These are phyloP conservation scores for Hippocampus zosterae DNA, from an alignment of 2,113 vertebrate species.

Conservation along the genomic window DNA sequence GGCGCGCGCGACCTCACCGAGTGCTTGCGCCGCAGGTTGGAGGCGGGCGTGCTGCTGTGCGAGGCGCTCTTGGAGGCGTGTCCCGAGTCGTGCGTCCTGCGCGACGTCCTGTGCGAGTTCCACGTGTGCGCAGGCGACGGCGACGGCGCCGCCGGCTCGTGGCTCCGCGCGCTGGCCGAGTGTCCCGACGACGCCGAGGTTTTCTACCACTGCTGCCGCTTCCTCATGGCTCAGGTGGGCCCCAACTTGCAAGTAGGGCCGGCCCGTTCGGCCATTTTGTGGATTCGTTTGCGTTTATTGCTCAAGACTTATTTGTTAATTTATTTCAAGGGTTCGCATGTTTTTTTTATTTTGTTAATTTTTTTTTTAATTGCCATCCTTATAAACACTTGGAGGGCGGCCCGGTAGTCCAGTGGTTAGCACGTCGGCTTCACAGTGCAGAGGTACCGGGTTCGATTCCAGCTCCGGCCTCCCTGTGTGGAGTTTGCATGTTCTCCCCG, in stretches of 20 bases:
- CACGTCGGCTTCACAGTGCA: too few relatives aligned
- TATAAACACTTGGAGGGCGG: too few relatives aligned
- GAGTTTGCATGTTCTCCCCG: too few relatives aligned
- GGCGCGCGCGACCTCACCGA: too few relatives aligned
- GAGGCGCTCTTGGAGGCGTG: conserved; percentile 72
- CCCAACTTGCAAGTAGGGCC: not conserved
- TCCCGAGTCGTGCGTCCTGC: conserved; percentile 78
- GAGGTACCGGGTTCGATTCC: too few relatives aligned
- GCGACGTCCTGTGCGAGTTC: conserved; percentile 77
- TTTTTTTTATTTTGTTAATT: too few relatives aligned
- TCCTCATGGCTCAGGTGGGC: conserved; percentile 84
- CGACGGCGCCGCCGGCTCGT: conserved; percentile 72
- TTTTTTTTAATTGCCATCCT: not conserved
- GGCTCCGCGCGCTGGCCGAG: conserved; percentile 79
- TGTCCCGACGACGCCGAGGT: conserved; percentile 80
- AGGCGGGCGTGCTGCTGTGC: conserved; percentile 77
- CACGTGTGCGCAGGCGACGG: conserved; percentile 69
- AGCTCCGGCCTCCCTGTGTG: too few relatives aligned
- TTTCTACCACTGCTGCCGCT: conserved; percentile 84
- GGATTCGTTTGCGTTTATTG: too few relatives aligned
- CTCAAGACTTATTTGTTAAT: too few relatives aligned
- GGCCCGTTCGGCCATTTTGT: too few relatives aligned
- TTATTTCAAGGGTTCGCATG: too few relatives aligned
- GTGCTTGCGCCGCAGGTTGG: conserved; percentile 65
- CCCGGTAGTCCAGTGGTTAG: too few relatives aligned